phyloP scores from a whole-genome alignment of 2,888 invertebrate genomes.

The Aspidiotus destructor region DNA sequence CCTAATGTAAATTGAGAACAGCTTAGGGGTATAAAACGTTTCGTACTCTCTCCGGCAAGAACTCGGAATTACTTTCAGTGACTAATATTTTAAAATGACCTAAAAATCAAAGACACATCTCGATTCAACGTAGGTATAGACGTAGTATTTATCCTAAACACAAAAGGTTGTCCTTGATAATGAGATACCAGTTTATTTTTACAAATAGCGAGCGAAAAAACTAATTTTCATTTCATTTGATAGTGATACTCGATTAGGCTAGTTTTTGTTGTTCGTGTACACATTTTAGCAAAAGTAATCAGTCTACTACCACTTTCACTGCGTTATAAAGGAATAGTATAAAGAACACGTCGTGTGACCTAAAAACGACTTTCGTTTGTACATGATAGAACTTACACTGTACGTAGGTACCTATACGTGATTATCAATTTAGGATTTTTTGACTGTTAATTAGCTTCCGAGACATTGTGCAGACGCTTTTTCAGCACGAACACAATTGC shows the following conservation, averaged over 20 bases:
- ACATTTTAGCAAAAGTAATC: constrained; percentile 28
- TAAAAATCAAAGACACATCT: constrained; percentile 18
- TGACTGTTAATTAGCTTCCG: too few relatives aligned
- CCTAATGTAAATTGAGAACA: neutral
- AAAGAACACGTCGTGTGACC: constrained; percentile 24
- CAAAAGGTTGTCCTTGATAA: constrained; percentile 30
- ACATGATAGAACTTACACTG: constrained; percentile 2
- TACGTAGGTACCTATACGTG: too few relatives aligned
- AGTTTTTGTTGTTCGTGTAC: constrained; percentile 10
- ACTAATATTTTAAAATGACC: constrained; percentile 19
- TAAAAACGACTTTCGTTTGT: constrained; percentile 20
- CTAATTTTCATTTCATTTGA: constrained; percentile 26
- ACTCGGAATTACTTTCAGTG: constrained; percentile 1
- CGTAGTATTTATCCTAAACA: constrained; percentile 9
- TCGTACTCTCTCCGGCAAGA: neutral
- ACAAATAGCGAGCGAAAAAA: constrained; percentile 22
- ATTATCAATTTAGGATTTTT: too few relatives aligned
- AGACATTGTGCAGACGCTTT: too few relatives aligned
- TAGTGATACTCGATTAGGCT: constrained; percentile 13
- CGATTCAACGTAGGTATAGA: neutral
- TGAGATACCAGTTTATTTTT: constrained; percentile 11
- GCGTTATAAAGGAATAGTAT: constrained; percentile 14
- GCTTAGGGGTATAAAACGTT: neutral
- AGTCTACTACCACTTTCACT: constrained; percentile 31
- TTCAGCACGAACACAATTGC: too few relatives aligned